Conservation (phyloP, 2,797 vertebrate species). For the Carcharodon carcharias region DNA sequence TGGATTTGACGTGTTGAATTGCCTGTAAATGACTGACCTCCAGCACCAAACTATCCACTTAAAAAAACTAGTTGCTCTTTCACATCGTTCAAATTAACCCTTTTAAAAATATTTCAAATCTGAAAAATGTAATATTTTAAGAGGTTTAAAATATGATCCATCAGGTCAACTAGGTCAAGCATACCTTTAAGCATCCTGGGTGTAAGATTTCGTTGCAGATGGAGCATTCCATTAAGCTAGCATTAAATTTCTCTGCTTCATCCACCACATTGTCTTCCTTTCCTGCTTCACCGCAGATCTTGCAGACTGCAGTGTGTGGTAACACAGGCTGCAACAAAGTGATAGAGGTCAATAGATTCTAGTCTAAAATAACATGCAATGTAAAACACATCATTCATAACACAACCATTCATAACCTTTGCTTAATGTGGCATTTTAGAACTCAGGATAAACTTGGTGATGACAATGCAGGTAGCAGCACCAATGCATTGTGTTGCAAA, state of each 20-base stretch:
- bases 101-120: not conserved
- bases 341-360: constrained; percentile 12
- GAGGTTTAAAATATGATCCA: not conserved
- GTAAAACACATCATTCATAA: not conserved
- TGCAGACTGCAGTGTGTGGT: constrained; percentile 56
- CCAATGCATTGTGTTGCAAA: not conserved
- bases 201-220: constrained; percentile 89
- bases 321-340: constrained; percentile 36
- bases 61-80: not conserved
- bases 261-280: constrained; percentile 56
- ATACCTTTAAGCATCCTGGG: constrained; percentile 85
- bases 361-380: not conserved
- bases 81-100: not conserved
- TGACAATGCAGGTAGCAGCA: not conserved
- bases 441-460: not conserved
- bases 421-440: not conserved
- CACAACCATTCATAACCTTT: not conserved
- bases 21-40: not conserved
- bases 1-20: not conserved
- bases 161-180: constrained; percentile 31
- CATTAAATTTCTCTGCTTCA: constrained; percentile 69
- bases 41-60: not conserved
- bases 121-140: not conserved
- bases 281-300: constrained; percentile 83
- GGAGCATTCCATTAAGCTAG: constrained; percentile 95